These are phyloP conservation scores for Brachyalestes nurse DNA, from an alignment of 2,797 vertebrate genomes.

Conservation along the genomic window DNA sequence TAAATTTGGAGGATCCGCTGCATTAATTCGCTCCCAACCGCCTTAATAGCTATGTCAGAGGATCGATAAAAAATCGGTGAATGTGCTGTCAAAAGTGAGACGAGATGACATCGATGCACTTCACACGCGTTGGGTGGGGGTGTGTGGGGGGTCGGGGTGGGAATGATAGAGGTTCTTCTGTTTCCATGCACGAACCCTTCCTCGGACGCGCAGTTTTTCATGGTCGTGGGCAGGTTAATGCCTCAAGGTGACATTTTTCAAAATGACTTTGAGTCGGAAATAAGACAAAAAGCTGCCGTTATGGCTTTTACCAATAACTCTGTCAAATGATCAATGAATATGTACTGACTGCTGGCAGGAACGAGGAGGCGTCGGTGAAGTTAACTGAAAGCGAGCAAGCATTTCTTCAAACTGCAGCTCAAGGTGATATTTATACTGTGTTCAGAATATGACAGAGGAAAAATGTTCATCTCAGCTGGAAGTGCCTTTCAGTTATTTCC, in stretches of 20 bases:
- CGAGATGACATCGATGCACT: constrained; percentile 25
- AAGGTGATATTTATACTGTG: not conserved
- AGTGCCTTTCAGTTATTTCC: not conserved
- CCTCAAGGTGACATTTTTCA: constrained; percentile 1
- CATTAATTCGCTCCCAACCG: not conserved
- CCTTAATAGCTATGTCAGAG: not conserved
- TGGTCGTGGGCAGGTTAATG: not conserved
- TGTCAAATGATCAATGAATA: not conserved
- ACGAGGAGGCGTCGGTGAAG: not conserved
- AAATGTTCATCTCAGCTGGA: not conserved
- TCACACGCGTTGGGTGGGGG: constrained; percentile 4
- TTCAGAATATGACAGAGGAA: not conserved
- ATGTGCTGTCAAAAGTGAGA: not conserved
- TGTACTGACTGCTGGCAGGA: not conserved
- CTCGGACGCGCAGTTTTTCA: not conserved
- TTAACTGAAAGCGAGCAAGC: not conserved
- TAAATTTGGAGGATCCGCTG: not conserved
- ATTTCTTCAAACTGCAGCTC: not conserved
- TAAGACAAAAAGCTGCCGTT: not conserved
- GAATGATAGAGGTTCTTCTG: not conserved
- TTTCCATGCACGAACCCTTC: not conserved
- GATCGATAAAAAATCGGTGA: not conserved
- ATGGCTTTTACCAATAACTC: not conserved
- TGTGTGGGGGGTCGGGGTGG: not conserved
- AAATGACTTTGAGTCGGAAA: not conserved